These are phyloP conservation scores for Dusona sp. DNA, from an alignment of 2,888 invertebrate genomes.

Conservation along the genomic window DNA sequence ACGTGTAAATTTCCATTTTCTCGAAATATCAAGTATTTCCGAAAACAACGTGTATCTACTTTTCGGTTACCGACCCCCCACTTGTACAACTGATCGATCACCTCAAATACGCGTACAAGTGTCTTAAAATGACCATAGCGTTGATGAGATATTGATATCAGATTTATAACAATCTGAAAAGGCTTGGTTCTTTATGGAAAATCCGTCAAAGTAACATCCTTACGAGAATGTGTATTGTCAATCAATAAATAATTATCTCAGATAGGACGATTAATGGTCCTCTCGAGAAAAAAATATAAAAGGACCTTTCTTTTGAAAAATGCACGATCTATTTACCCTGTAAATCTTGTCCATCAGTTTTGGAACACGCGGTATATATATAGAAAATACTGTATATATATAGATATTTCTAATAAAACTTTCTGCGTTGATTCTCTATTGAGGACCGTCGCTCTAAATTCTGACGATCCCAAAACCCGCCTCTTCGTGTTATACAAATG, in stretches of 20 bases:
- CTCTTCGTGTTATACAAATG: conserved; percentile 43
- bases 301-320: neutral
- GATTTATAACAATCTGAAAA: too few species aligned
- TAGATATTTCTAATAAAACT: conserved; percentile 4
- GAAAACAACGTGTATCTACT: too few species aligned
- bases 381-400: neutral
- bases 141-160: neutral
- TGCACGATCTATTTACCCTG: neutral
- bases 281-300: too few species aligned
- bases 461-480: conserved; percentile 16
- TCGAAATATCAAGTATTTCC: too few species aligned
- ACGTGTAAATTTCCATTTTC: too few species aligned
- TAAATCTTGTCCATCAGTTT: neutral
- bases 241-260: neutral
- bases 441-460: conserved; percentile 30
- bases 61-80: too few species aligned
- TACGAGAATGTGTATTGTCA: neutral
- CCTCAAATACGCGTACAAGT: too few species aligned
- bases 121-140: too few species aligned
- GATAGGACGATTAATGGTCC: too few species aligned
- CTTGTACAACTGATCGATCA: too few species aligned
- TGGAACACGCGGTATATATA: neutral
- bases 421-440: conserved; percentile 1
- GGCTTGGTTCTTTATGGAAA: neutral
- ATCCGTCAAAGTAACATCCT: neutral